These are phyloP conservation scores for Asteroscopus sphinx DNA, from an alignment of 2,888 invertebrate genomes.

Conservation along the genomic window DNA sequence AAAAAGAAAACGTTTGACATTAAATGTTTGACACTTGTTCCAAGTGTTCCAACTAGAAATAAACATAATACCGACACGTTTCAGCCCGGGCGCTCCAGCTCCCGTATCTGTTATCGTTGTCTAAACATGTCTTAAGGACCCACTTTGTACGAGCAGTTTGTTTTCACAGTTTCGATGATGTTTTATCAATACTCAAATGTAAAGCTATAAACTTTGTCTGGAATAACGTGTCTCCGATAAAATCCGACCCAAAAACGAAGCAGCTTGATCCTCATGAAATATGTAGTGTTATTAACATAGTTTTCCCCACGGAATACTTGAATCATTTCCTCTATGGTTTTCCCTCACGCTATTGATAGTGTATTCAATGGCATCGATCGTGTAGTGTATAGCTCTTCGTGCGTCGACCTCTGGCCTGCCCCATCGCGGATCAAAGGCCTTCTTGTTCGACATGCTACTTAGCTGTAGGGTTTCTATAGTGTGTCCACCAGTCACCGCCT, in stretches of 20 bases:
- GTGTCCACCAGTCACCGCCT: conserved; percentile 7
- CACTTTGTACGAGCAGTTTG: conserved; percentile 19
- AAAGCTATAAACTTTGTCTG: conserved; percentile 12
- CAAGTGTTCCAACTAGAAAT: conserved; percentile 5
- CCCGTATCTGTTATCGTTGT: conserved; percentile 15
- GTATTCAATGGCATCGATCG: conserved; percentile 10
- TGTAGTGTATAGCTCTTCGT: conserved; percentile 7
- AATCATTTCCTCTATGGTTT: too few species aligned
- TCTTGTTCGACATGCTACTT: conserved; percentile 9
- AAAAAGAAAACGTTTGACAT: too few species aligned
- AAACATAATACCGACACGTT: conserved; percentile 5
- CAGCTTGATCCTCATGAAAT: neutral
- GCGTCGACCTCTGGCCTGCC: conserved; percentile 50
- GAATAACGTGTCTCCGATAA: conserved; percentile 13
- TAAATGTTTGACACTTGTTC: too few species aligned
- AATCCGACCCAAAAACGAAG: conserved; percentile 1
- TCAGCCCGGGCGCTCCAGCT: neutral
- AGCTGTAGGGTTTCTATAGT: neutral
- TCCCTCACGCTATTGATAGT: conserved; percentile 22
- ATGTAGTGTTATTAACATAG: neutral
- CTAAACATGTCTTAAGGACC: conserved; percentile 20
- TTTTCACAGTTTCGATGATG: neutral
- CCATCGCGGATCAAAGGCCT: conserved; percentile 33
- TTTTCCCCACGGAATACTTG: too few species aligned
- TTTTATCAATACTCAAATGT: conserved; percentile 9